Percentiles rank a stretch among this genome's conserved stretches.
Conservation (phyloP, 2,113 vertebrate species). For the Meriones unguiculatus region DNA sequence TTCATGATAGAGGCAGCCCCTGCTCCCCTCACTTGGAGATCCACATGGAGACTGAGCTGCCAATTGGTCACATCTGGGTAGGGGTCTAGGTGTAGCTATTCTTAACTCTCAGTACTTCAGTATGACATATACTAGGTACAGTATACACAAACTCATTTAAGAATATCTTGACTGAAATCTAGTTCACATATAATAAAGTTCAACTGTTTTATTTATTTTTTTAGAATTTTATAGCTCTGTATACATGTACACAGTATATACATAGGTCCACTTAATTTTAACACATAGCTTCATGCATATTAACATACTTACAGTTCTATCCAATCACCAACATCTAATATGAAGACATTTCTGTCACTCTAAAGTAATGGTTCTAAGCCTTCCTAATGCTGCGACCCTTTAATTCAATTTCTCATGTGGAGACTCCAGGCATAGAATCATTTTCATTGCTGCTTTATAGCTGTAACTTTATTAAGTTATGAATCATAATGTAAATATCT, state of each 20-base stretch:
- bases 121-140: slow-evolving; percentile 14
- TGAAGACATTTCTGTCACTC: slow-evolving; percentile 3
- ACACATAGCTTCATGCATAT: not conserved
- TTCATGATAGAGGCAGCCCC: too few relatives aligned
- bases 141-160: not conserved
- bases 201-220: not conserved
- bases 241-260: not conserved
- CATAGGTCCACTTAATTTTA: not conserved
- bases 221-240: not conserved
- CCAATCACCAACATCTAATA: not conserved
- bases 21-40: too few relatives aligned
- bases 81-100: not conserved
- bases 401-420: not conserved
- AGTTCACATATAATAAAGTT: not conserved
- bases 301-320: not conserved
- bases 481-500: not conserved
- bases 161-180: not conserved
- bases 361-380: not conserved
- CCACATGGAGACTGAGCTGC: too few relatives aligned
- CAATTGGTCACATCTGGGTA: too few relatives aligned
- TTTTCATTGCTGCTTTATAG: not conserved
- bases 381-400: not conserved
- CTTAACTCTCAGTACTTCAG: not conserved
- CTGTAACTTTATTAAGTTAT: not conserved
- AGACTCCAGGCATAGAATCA: not conserved